Base-by-base conservation (phyloP, 2,113 vertebrate species). In the Caloenas nicobarica region DNA sequence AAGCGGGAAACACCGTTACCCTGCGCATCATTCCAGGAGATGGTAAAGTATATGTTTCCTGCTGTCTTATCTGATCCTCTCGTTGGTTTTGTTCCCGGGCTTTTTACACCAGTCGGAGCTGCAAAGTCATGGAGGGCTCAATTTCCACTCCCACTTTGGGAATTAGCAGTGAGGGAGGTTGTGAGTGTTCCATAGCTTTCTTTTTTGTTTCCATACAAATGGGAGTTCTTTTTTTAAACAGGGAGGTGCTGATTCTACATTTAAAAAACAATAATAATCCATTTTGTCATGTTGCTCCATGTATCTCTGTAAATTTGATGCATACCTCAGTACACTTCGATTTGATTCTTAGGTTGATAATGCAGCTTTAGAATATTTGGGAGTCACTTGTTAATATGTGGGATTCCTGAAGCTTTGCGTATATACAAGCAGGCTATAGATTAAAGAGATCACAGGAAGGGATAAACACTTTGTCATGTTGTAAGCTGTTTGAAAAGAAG, bases 11-110 rank as follows among this genome's bases (percentile, higher is more conserved):
- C 98, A 99, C 99, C 25, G 99, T 99, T 91, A 99, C 99, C 38
- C 98, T 99, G 88, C 98, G 99, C 98, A 99, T 99, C 98, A 99
- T 99, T 96, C 99, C 99, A 19, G 99, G 99, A 97, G 99, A 99
- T 86, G 99, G 99, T 99, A 98, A 99, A 98, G 98, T 98, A 97
- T 97, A 95, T 53, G 34, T 93, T 97, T 66, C 72, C 93, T 86
- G 95, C 86, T 97, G 13, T 95, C 46, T 91, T 58, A 7, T 33
- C 34, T 78, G 9, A 36, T 58, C 53, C 24, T 66, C 54, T 17
- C 1, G 11, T 48, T 44, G 72, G 16, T 87, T 80, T 80, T 87
- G 34, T 86, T 62, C 66, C 77, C 1, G 16, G 46, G 61, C 31
- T 87, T 34, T 92, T 81, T 46, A 56, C 77, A 7, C 91, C 86